A percentile compares a stretch with the other conserved stretches of the same genome.
Conservation (phyloP, 2,797 vertebrate species). For the Sebastes aleutianus region DNA sequence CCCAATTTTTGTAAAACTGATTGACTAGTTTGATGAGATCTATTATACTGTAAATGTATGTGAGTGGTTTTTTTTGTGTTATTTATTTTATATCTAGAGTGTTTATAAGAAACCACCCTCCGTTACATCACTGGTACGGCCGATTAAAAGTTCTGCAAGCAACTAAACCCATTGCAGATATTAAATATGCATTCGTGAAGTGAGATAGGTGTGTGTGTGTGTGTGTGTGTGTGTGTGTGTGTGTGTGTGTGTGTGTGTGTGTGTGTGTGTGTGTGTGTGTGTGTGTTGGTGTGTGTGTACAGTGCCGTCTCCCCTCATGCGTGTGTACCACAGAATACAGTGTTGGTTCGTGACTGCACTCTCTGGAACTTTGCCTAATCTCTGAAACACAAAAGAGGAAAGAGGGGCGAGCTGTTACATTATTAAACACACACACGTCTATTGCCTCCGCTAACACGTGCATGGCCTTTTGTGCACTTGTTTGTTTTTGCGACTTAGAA, state of each 20-base stretch:
- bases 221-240: not conserved
- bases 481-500: conserved; percentile 51
- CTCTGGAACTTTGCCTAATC: conserved; percentile 61
- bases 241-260: not conserved
- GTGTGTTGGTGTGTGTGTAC: not conserved
- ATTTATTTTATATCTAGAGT: not conserved
- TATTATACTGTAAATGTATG: not conserved
- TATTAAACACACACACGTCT: conserved; percentile 61
- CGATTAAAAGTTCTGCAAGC: conserved; percentile 26
- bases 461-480: conserved; percentile 39
- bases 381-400: conserved; percentile 65
- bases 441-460: conserved; percentile 53
- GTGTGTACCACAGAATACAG: conserved; percentile 14
- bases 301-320: conserved; percentile 25
- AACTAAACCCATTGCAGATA: not conserved
- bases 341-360: conserved; percentile 41
- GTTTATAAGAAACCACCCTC: not conserved
- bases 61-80: not conserved
- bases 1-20: not conserved
- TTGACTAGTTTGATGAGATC: not conserved
- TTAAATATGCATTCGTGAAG: conserved; percentile 36
- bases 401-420: conserved; percentile 58
- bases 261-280: conserved; percentile 8
- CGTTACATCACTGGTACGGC: not conserved
- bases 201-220: not conserved